phyloP scores from a whole-genome alignment of 2,797 vertebrate genomes.

The Galaxias olidus region DNA sequence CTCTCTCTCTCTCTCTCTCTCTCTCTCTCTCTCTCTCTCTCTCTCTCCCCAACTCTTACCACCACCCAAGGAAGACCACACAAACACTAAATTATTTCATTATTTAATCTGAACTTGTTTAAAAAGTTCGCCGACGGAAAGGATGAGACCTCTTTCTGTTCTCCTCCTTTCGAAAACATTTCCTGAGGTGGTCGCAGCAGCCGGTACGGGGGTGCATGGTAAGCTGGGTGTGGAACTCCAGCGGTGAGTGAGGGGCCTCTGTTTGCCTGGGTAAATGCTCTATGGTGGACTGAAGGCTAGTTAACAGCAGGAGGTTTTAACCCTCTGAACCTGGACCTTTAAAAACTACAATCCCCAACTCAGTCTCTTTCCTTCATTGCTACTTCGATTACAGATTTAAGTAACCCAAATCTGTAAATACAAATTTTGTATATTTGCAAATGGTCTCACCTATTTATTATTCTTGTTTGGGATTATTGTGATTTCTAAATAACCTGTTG shows the following conservation, averaged over 20 bases:
- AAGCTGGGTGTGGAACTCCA: not conserved
- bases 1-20: constrained; percentile 71
- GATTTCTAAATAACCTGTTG: too few species aligned
- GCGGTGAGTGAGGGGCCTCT: constrained; percentile 25
- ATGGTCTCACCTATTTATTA: too few species aligned
- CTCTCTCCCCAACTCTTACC: constrained; percentile 68
- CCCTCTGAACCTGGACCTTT: constrained; percentile 47
- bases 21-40: constrained; percentile 73
- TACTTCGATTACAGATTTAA: constrained; percentile 14
- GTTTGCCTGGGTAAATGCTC: constrained; percentile 67
- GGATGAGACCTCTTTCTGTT: constrained; percentile 52
- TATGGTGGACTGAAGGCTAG: constrained; percentile 39
- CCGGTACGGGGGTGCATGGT: constrained; percentile 17
- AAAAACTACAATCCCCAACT: constrained; percentile 36
- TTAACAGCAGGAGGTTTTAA: constrained; percentile 65
- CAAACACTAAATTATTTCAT: constrained; percentile 84
- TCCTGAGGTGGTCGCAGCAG: constrained; percentile 24
- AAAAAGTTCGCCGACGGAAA: constrained; percentile 31
- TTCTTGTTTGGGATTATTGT: too few species aligned
- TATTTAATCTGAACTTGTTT: constrained; percentile 48
- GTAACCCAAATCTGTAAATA: not conserved
- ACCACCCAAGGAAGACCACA: constrained; percentile 83
- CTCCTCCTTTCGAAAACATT: constrained; percentile 31
- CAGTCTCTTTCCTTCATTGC: constrained; percentile 27
- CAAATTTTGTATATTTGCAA: too few species aligned